Evolutionary conservation across 2,797 vertebrate species (phyloP).

Genomic region (Tokudaia tokunoshimensis): DNA sequence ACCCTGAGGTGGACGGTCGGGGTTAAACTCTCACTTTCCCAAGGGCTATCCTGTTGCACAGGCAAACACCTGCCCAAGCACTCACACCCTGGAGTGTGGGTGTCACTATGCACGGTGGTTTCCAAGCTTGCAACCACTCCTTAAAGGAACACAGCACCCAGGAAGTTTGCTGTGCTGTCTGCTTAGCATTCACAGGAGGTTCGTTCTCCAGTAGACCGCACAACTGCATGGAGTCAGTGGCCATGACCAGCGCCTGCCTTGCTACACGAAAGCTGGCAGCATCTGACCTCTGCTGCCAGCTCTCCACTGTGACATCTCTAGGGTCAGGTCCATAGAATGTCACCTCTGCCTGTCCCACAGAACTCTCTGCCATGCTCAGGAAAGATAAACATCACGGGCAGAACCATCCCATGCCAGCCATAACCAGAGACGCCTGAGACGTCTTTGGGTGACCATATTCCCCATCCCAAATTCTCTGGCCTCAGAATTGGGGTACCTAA

Average conservation of each 20-base stretch:
- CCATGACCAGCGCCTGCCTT: not conserved
- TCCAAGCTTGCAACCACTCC: not conserved
- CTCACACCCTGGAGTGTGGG: constrained; percentile 8
- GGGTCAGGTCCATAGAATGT: not conserved
- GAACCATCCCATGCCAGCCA: not conserved
- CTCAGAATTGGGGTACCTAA: not conserved
- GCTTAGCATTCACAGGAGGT: not conserved
- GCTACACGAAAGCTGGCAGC: not conserved
- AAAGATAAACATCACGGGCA: not conserved
- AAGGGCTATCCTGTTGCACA: not conserved
- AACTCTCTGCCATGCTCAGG: not conserved
- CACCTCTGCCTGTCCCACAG: not conserved
- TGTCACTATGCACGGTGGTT: not conserved
- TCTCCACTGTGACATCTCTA: not conserved
- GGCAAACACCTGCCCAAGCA: not conserved
- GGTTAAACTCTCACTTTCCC: not conserved
- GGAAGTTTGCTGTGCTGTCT: not conserved
- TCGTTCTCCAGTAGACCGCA: too few relatives aligned
- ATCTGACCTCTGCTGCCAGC: not conserved
- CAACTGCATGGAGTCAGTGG: too few relatives aligned
- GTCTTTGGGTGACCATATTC: not conserved
- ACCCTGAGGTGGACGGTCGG: not conserved
- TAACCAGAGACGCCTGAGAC: not conserved
- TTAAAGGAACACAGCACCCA: not conserved
- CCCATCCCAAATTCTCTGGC: not conserved